Percentiles rank a stretch among this genome's conserved stretches.
These are phyloP conservation scores for Tipula helvola DNA, from an alignment of 2,888 invertebrate genomes.

Conservation along the genomic window DNA sequence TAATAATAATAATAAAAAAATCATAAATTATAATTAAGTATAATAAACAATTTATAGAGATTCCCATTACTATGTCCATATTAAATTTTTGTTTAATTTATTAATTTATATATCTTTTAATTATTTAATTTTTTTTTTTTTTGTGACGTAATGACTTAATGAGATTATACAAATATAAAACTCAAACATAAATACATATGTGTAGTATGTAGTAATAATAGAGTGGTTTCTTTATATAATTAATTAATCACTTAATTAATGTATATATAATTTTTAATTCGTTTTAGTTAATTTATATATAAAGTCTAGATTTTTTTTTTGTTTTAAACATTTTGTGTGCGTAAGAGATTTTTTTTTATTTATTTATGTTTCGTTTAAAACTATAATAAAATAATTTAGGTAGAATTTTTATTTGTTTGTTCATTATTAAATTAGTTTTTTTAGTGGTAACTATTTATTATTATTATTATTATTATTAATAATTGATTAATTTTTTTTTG, in stretches of 20 bases:
- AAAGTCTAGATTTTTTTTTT: background rate
- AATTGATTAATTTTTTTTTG: background rate
- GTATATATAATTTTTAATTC: background rate
- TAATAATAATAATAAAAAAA: background rate
- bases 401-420: background rate
- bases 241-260: background rate
- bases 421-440: background rate
- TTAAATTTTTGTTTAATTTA: background rate
- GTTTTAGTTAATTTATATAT: background rate
- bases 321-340: background rate
- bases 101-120: background rate
- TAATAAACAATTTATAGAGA: background rate
- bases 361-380: background rate
- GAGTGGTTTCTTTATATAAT: background rate
- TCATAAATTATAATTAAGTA: background rate
- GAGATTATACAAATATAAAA: background rate
- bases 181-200: background rate
- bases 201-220: background rate
- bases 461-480: background rate
- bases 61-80: background rate
- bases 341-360: background rate
- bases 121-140: background rate
- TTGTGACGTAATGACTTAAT: background rate
- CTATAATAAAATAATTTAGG: background rate
- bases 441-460: background rate